Conservation (phyloP, 2,113 vertebrate species). For the Theropithecus gelada region DNA sequence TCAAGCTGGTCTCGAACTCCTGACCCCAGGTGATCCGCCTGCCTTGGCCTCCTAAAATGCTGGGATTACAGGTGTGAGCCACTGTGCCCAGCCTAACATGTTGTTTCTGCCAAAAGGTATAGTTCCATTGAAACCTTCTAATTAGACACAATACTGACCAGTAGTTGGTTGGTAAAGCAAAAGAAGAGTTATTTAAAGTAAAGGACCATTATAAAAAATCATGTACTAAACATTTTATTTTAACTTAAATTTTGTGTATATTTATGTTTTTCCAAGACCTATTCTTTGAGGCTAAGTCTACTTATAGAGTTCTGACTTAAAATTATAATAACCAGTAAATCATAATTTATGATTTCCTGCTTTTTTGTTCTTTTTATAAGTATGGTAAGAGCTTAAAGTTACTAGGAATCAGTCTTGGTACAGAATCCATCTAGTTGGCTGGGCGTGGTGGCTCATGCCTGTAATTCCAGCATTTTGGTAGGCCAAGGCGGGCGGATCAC, state of each 20-base stretch:
- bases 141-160: not conserved
- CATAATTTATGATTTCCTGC: slow-evolving; percentile 10
- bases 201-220: not conserved
- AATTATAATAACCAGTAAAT: not conserved
- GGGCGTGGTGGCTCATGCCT: not conserved
- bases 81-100: not conserved
- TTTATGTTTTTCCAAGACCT: not conserved
- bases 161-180: not conserved
- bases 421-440: not conserved
- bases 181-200: not conserved
- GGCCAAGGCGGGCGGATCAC: too few species aligned
- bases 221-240: not conserved
- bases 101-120: not conserved
- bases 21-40: too few species aligned
- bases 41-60: too few species aligned
- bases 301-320: not conserved
- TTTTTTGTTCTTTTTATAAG: not conserved
- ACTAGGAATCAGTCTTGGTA: not conserved
- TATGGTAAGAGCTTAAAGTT: not conserved
- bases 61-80: too few species aligned
- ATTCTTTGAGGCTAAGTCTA: not conserved
- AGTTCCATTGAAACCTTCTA: not conserved
- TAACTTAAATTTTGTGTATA: not conserved
- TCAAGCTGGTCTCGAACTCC: too few species aligned
- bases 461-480: not conserved